phyloP scores from a whole-genome alignment of 30 jellyfish, hydroid and myxozoan species.

The Calvadosia cruxmelitensis region DNA sequence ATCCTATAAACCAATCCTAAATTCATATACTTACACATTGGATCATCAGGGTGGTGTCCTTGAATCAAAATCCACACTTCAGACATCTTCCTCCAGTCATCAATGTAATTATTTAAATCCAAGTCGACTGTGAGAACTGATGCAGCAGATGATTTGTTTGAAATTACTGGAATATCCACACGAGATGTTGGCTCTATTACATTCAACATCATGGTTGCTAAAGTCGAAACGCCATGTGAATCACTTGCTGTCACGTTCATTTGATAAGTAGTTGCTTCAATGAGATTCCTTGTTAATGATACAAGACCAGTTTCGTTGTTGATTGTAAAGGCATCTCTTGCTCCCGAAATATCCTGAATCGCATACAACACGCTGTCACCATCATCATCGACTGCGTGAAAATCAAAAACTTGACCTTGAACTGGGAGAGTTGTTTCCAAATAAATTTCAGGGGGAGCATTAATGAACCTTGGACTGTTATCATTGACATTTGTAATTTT shows the following conservation, averaged over 20 bases:
- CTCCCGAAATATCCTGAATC: background rate
- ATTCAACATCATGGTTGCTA: too few relatives aligned
- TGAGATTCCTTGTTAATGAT: background rate
- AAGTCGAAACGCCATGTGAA: too few relatives aligned
- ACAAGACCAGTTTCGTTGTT: background rate
- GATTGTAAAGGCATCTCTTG: background rate
- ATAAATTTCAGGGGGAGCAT: background rate
- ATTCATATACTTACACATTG: slow-evolving; percentile 33
- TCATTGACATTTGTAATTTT: background rate
- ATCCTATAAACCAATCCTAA: too few relatives aligned
- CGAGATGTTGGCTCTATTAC: background rate
- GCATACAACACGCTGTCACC: background rate
- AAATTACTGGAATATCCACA: background rate
- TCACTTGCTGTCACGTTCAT: background rate
- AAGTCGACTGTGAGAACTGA: background rate
- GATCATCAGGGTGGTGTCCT: slow-evolving; percentile 31
- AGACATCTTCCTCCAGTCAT: slow-evolving; percentile 15
- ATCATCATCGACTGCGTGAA: background rate
- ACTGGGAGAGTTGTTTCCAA: background rate
- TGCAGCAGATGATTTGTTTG: too few relatives aligned
- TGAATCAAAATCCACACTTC: slow-evolving; percentile 43
- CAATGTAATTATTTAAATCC: background rate
- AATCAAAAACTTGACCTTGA: background rate
- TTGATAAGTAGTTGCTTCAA: too few relatives aligned
- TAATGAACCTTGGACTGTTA: background rate